Conservation (phyloP, 2,888 invertebrate genomes). For the Melieria omissa region DNA sequence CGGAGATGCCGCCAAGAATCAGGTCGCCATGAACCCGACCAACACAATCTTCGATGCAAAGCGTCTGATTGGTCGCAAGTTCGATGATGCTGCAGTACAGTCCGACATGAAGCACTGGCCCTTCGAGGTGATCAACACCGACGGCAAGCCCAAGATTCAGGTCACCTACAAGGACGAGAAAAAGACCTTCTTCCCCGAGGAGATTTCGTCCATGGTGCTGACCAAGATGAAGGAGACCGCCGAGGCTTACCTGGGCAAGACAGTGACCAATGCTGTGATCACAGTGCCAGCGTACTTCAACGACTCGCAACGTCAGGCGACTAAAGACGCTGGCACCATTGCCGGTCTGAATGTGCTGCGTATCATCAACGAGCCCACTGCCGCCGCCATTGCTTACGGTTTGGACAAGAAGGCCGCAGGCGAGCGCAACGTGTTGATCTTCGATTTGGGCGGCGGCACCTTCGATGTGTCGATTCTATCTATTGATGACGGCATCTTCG, state of each 20-base stretch:
- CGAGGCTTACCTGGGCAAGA: slow-evolving; percentile 89
- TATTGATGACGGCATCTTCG: slow-evolving; percentile 95
- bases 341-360: slow-evolving; percentile 91
- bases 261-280: slow-evolving; percentile 89
- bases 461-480: slow-evolving; percentile 97
- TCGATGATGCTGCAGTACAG: slow-evolving; percentile 91
- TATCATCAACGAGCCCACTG: slow-evolving; percentile 94
- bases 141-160: slow-evolving; percentile 85
- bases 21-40: slow-evolving; percentile 90
- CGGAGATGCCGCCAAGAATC: slow-evolving; percentile 88
- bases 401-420: slow-evolving; percentile 86
- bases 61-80: slow-evolving; percentile 94
- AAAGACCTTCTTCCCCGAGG: slow-evolving; percentile 93
- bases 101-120: slow-evolving; percentile 97
- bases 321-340: slow-evolving; percentile 93
- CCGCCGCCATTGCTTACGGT: slow-evolving; percentile 94
- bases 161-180: slow-evolving; percentile 90
- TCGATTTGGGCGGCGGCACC: slow-evolving; percentile 94
- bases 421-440: slow-evolving; percentile 84
- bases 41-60: slow-evolving; percentile 96
- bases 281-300: slow-evolving; percentile 95
- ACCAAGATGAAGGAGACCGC: slow-evolving; percentile 96
- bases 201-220: slow-evolving; percentile 93
- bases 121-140: slow-evolving; percentile 86
- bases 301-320: slow-evolving; percentile 91